These are phyloP conservation scores for Exocentrus adspersus DNA, from an alignment of 2,888 invertebrate species.

Conservation along the genomic window DNA sequence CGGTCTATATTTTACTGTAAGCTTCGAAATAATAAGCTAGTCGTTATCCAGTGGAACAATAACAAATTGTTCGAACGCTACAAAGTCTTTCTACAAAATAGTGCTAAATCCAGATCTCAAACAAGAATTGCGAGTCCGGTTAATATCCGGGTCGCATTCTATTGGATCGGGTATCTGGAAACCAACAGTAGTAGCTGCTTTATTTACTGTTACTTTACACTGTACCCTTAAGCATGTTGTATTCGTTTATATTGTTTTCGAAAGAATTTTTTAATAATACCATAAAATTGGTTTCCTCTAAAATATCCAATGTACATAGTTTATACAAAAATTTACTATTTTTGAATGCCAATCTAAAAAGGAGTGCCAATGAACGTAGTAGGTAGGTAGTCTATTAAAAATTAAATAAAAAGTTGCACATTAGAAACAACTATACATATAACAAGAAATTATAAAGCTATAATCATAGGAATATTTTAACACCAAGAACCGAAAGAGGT, in stretches of 20 bases:
- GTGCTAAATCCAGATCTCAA: conserved; percentile 31
- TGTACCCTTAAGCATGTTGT: neutral
- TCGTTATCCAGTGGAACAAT: conserved; percentile 39
- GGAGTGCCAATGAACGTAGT: too few species aligned
- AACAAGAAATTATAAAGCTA: too few species aligned
- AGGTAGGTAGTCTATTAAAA: too few species aligned
- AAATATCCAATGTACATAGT: too few species aligned
- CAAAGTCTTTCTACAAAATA: conserved; percentile 60
- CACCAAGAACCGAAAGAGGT: too few species aligned
- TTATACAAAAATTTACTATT: too few species aligned
- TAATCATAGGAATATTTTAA: too few species aligned
- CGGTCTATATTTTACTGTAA: conserved; percentile 23
- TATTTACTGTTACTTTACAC: conserved; percentile 8
- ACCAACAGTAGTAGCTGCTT: conserved; percentile 14
- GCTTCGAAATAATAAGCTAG: conserved; percentile 22
- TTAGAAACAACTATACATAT: too few species aligned
- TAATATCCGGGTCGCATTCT: neutral
- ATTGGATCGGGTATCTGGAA: neutral
- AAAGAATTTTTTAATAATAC: too few species aligned
- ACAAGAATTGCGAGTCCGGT: neutral
- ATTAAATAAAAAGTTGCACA: too few species aligned
- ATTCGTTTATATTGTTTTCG: conserved; percentile 7
- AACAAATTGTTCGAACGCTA: conserved; percentile 52
- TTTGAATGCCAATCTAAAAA: too few species aligned
- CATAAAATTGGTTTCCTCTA: too few species aligned